Percentiles rank a stretch among this genome's conserved stretches.
Conservation (phyloP, 2,888 invertebrate genomes). For the Dysmachus trigonus region DNA sequence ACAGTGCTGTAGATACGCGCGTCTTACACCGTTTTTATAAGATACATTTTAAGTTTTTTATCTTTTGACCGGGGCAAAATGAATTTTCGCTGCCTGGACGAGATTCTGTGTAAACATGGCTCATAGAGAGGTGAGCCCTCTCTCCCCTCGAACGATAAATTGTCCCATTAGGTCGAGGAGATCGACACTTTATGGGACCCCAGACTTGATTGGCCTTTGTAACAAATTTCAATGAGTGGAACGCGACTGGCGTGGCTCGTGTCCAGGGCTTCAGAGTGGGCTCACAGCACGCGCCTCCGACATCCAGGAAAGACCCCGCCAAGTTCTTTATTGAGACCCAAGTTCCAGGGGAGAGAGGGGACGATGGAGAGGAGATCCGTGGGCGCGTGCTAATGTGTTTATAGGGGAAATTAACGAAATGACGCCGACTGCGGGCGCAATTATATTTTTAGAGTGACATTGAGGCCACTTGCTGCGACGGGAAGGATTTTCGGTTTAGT, state of each 20-base stretch:
- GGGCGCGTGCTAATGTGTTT: neutral
- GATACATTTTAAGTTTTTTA: neutral
- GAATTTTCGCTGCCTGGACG: neutral
- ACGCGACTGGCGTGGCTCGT: neutral
- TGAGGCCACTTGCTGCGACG: neutral
- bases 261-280: neutral
- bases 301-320: neutral
- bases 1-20: neutral
- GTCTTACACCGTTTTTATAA: neutral
- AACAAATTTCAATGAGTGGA: neutral
- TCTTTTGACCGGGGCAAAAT: neutral
- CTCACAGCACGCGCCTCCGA: neutral
- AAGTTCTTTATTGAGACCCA: neutral
- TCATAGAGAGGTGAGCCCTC: too few species aligned
- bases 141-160: neutral
- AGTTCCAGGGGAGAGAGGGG: neutral
- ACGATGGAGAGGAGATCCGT: neutral
- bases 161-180: neutral
- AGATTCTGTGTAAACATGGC: neutral
- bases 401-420: slow-evolving; percentile 16
- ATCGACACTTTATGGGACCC: slow-evolving; percentile 3
- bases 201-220: neutral
- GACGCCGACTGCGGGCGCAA: slow-evolving; percentile 1
- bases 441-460: neutral
- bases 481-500: neutral